Base-by-base conservation (phyloP, 1,140 invertebrate genomes). In the Lithobius niger region DNA sequence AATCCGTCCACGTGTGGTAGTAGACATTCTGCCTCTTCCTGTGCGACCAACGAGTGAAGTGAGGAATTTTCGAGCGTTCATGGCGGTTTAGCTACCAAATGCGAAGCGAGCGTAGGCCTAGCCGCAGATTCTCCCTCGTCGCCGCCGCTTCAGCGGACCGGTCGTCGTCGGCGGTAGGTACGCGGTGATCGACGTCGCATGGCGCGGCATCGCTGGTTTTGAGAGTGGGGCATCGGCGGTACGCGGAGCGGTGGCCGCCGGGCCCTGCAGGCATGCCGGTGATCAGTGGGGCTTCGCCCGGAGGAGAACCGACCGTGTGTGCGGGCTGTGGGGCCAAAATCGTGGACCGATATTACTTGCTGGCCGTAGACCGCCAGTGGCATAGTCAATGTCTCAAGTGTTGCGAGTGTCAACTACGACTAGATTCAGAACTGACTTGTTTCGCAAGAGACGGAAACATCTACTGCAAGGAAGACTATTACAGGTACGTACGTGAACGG, bases 401-500 rank as follows among this genome's bases (percentile, higher is more conserved):
- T 71, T 84, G 80, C 68, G 83, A 88, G 65, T 95, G 91, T 70
- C 81, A 85, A 56, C 70, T 88, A 53, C 81, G 84, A 1, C 75
- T 94, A 24, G 90, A 94, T 69, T 82, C 86, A 3, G 88, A 96
- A 71, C 80, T 88, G 63, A 89, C 90, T 52, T 97, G 93, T 73
- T 97, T 93, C 71, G 84, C 88, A 48, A 77, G 88, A 58, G 89
- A 95, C 68, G 91, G 90, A 58, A 87, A 87, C 67, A 96, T 97
- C 63, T 96, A 91, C 73, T 97, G 93, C 79, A 94, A 94, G 72
- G 90, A 92, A 66, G 93, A 97, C 71, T 97, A 97, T 73, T 90
- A 92, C 78, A 86, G 89, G 93, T 96, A 69, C 83, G 84, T n/a
- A n/a, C n/a, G n/a, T n/a, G n/a, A n/a, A n/a, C n/a, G n/a, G n/a